Percentiles rank a stretch among this genome's conserved stretches.
These are phyloP conservation scores for Bryconaethiops microstoma DNA, from an alignment of 2,797 vertebrate species.

Conservation along the genomic window DNA sequence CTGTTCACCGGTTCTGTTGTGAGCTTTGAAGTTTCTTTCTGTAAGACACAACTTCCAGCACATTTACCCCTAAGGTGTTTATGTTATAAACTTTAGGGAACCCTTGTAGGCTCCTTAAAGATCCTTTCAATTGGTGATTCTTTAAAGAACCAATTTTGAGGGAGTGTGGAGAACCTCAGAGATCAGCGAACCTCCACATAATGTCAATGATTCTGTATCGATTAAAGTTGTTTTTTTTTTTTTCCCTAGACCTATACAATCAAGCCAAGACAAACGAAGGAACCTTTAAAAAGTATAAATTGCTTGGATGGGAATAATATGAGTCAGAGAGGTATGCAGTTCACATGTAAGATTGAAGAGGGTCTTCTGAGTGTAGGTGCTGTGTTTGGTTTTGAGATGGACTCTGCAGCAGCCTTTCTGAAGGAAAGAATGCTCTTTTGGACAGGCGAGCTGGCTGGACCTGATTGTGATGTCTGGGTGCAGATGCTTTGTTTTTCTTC, in stretches of 20 bases:
- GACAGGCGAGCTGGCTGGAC: slow-evolving; percentile 55
- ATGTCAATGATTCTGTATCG: neutral
- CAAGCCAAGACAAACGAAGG: neutral
- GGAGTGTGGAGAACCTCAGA: neutral
- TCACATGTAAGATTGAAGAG: slow-evolving; percentile 47
- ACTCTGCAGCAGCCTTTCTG: slow-evolving; percentile 51
- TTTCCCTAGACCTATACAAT: neutral
- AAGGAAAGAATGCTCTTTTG: slow-evolving; percentile 66
- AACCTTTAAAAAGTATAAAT: neutral
- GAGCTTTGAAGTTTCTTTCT: neutral
- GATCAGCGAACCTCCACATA: neutral
- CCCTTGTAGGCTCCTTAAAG: neutral
- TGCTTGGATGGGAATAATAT: neutral
- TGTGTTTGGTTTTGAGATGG: slow-evolving; percentile 56
- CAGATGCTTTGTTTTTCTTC: slow-evolving; percentile 63
- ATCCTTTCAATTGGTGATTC: neutral
- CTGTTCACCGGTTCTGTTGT: neutral
- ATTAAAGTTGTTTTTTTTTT: neutral
- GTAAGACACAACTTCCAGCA: neutral
- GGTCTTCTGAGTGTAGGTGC: slow-evolving; percentile 53
- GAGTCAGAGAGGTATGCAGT: slow-evolving; percentile 25
- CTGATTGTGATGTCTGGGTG: slow-evolving; percentile 62
- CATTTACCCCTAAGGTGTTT: neutral
- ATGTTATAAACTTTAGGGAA: neutral
- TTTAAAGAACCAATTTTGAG: neutral